These are phyloP conservation scores for Spisula solida DNA, from an alignment of 2,888 invertebrate species.

Conservation along the genomic window DNA sequence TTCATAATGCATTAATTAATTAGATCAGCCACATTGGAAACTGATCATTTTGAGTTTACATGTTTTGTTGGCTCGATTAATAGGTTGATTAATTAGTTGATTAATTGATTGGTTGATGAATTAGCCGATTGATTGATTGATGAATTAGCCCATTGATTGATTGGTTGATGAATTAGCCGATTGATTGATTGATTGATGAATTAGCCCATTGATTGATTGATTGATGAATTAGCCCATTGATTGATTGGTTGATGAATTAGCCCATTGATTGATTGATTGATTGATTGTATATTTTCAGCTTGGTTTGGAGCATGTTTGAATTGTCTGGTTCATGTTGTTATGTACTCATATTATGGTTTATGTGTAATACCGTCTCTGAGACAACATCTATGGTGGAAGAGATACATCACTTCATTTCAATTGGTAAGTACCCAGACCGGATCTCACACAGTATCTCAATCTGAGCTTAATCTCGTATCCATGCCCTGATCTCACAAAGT, in stretches of 20 bases:
- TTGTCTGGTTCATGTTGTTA: slow-evolving; percentile 96
- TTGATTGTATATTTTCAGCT: slow-evolving; percentile 74
- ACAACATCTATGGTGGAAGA: slow-evolving; percentile 97
- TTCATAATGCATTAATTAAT: no score
- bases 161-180: no score
- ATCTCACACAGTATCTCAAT: no score
- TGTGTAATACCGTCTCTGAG: slow-evolving; percentile 93
- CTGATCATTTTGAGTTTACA: no score
- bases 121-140: no score
- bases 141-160: not conserved
- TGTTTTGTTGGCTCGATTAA: no score
- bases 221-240: no score
- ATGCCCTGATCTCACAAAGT: no score
- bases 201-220: no score
- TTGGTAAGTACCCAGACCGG: slow-evolving; percentile 90
- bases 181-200: not conserved
- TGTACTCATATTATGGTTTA: slow-evolving; percentile 97
- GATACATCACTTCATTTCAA: slow-evolving; percentile 96
- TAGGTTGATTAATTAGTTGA: no score
- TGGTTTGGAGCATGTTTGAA: slow-evolving; percentile 92
- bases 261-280: no score
- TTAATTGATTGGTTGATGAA: slow-evolving; percentile 96
- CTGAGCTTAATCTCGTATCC: slow-evolving; percentile 77
- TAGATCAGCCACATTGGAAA: no score
- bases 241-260: not conserved